Conservation (phyloP, 1,140 invertebrate species). For the Leptinotarsa lineolata region DNA sequence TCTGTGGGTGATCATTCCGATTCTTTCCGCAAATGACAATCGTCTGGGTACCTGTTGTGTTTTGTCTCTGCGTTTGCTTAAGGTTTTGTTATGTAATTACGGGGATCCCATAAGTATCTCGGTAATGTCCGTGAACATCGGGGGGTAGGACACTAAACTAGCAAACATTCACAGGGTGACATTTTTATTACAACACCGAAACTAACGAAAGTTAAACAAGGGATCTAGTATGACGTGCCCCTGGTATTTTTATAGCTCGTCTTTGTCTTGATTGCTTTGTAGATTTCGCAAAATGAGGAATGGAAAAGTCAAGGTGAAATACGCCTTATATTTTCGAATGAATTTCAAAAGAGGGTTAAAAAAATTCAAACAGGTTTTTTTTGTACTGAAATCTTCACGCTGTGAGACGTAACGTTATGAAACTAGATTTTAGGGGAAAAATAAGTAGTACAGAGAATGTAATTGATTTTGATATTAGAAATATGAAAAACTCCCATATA, state of each 20-base stretch:
- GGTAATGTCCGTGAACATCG: background rate
- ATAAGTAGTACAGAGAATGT: too few species aligned
- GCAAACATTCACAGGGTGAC: slow-evolving; percentile 6
- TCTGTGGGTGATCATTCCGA: background rate
- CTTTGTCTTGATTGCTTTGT: too few species aligned
- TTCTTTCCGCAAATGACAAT: background rate
- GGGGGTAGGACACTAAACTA: slow-evolving; percentile 14
- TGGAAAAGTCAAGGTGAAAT: too few species aligned
- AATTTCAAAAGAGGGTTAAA: too few species aligned
- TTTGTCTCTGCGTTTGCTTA: background rate
- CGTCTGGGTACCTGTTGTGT: background rate
- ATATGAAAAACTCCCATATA: too few species aligned
- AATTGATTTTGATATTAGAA: too few species aligned
- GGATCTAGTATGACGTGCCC: background rate
- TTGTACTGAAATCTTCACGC: too few species aligned
- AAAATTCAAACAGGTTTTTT: too few species aligned
- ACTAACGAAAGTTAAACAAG: background rate
- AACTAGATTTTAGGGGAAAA: too few species aligned
- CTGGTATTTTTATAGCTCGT: background rate
- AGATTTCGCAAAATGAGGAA: too few species aligned
- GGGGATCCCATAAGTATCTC: background rate
- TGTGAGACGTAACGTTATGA: too few species aligned
- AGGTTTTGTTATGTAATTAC: background rate
- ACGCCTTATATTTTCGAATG: too few species aligned
- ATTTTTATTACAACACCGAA: slow-evolving; percentile 14